A percentile compares a stretch with the other conserved stretches of the same genome.
phyloP scores from a whole-genome alignment of 2,888 invertebrate species.

The Sinohyriopsis cumingii region DNA sequence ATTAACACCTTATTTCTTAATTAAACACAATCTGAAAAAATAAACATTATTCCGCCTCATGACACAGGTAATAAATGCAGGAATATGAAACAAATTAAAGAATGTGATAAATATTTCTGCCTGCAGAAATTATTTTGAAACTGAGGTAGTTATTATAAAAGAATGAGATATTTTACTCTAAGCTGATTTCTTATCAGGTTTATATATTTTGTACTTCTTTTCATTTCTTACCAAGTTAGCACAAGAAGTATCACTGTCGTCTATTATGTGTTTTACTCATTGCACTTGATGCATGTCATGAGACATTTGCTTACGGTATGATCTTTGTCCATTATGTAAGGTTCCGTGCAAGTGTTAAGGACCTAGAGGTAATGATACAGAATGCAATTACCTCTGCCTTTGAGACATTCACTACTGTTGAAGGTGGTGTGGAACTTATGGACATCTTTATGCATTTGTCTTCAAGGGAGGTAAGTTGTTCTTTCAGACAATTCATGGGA shows the following conservation, averaged over 20 bases:
- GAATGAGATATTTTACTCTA: too few relatives aligned
- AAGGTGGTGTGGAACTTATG: conserved; percentile 85
- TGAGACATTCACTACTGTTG: conserved; percentile 84
- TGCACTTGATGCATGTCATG: neutral
- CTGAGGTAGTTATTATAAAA: too few relatives aligned
- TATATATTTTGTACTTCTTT: neutral
- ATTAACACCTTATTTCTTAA: too few relatives aligned
- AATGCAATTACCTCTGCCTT: conserved; percentile 87
- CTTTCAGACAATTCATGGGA: neutral
- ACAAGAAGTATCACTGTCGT: neutral
- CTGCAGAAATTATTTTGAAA: too few relatives aligned
- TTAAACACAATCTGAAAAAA: too few relatives aligned
- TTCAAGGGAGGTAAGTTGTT: conserved; percentile 75
- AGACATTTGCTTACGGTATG: neutral
- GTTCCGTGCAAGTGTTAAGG: conserved; percentile 75
- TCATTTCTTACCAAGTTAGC: neutral
- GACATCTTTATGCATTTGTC: conserved; percentile 86
- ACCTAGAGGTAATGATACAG: conserved; percentile 83
- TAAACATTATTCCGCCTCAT: too few relatives aligned
- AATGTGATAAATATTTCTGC: too few relatives aligned
- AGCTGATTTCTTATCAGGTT: too few relatives aligned
- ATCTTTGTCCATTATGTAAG: conserved; percentile 41
- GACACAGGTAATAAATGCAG: too few relatives aligned
- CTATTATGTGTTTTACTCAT: neutral
- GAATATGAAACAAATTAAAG: too few relatives aligned